phyloP scores from a whole-genome alignment of 1,140 invertebrate genomes.

The Apis mellifera region DNA sequence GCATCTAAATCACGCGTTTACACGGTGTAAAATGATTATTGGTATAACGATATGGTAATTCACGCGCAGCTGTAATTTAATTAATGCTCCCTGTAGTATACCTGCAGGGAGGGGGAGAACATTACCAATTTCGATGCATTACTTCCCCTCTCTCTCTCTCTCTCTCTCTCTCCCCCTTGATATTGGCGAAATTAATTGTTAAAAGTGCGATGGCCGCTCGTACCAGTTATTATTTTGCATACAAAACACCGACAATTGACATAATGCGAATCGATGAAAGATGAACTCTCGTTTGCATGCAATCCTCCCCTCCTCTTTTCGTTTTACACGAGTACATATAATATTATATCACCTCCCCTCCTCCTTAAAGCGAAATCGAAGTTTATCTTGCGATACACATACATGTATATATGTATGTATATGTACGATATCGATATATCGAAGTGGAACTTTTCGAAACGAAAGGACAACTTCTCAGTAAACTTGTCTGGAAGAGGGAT shows the following conservation, averaged over 20 bases:
- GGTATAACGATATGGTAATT: conserved; percentile 39
- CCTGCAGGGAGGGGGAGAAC: neutral
- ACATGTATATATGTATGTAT: too few relatives aligned
- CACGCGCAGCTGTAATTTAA: conserved; percentile 36
- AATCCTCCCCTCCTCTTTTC: neutral
- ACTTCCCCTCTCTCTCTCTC: neutral
- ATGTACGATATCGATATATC: too few relatives aligned
- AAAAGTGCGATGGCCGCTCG: conserved; percentile 11
- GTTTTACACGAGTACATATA: neutral
- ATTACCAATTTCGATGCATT: conserved; percentile 39
- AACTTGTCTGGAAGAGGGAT: neutral
- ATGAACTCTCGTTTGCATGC: neutral
- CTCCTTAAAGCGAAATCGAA: neutral
- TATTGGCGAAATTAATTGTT: conserved; percentile 13
- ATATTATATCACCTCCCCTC: neutral
- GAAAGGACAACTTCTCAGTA: neutral
- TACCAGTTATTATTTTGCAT: neutral
- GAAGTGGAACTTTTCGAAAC: conserved; percentile 5
- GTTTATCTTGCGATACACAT: conserved; percentile 23
- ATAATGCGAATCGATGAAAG: neutral
- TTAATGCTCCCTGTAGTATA: conserved; percentile 33
- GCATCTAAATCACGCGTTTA: conserved; percentile 1
- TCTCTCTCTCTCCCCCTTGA: neutral
- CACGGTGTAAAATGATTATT: conserved; percentile 25
- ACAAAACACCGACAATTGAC: neutral